A percentile compares a stretch with the other conserved stretches of the same genome.
Evolutionary conservation across 2,797 vertebrate genomes (phyloP).

Genomic region (Psittacula echo): DNA sequence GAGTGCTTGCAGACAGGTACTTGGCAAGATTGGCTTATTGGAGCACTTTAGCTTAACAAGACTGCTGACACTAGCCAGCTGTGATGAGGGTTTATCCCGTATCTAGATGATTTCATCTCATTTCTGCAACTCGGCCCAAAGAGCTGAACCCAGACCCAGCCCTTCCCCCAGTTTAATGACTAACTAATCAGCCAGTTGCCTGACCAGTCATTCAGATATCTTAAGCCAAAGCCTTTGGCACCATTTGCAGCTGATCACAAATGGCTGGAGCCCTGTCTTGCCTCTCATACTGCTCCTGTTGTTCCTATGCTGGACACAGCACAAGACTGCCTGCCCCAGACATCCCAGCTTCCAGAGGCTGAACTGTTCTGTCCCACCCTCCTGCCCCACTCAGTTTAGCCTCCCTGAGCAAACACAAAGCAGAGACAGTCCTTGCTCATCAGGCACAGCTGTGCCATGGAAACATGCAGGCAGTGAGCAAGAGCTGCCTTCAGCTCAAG

Average conservation of each 20-base stretch:
- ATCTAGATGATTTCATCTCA: constrained; percentile 25
- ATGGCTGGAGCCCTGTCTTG: neutral
- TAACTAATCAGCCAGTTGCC: neutral
- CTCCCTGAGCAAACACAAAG: neutral
- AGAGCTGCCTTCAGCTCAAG: neutral
- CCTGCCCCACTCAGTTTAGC: neutral
- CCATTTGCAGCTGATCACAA: neutral
- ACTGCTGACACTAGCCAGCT: constrained; percentile 10
- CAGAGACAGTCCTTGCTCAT: neutral
- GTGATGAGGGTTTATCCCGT: neutral
- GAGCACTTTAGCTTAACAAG: constrained; percentile 34
- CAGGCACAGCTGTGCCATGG: neutral
- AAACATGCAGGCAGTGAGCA: neutral
- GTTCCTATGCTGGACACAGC: neutral
- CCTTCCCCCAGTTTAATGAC: neutral
- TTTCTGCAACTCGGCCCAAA: constrained; percentile 35
- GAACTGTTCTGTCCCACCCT: neutral
- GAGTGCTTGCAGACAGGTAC: constrained; percentile 32
- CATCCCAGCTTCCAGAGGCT: neutral
- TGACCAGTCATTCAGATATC: neutral
- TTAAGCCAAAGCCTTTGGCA: neutral
- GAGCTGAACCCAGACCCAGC: neutral
- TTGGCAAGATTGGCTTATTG: constrained; percentile 32
- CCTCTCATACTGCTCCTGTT: neutral
- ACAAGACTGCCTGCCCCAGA: neutral